Base-by-base conservation (phyloP, 2,113 vertebrate genomes). In the Callionymus lyra region DNA sequence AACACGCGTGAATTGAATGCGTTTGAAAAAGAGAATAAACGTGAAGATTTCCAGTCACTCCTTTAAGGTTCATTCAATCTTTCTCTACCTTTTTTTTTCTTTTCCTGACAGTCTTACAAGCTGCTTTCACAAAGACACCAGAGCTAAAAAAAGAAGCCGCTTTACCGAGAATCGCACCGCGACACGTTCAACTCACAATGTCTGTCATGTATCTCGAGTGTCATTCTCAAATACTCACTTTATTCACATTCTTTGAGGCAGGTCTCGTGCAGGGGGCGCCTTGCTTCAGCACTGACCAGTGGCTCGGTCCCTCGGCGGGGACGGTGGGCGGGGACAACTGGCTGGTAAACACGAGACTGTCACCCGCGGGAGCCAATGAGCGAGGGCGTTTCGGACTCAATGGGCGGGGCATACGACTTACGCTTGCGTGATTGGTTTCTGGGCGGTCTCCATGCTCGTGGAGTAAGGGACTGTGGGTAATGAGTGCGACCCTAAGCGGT, bases 211-310 rank as follows among this genome's bases (percentile, higher is more conserved):
- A 21, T 41, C 15, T 10, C 33, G 31, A 38, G 34, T 70, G 79
- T 68, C 77, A 82, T 33, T 31, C 1, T 16, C 6, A 44, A 67
- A 69, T 60, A 84, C 82, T 82, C 65, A 86, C 84, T 75, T 72
- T 68, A 70, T 77, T 65, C 61, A 64, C 77, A 82, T 81, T 76
- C 39, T 83, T 65, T 31, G 59, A 41, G 31, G 56, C 53, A 41
- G 42, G 45, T 73, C 63, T 57, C 34, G 47, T 11, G 41, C 55
- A 33, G 38, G 47, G 59, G 50, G 72, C 50, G 40, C 38, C 47
- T 74, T 21, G 13, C 18, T 41, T 56, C 59, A 37, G 59, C 57
- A 41, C 58, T 65, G 53, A 52, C 65, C 70, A 75, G 46, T 10
- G 38, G 41, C 6, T 52, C 33, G 41, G 50, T 52, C 63, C 44